Evolutionary conservation across 2,113 vertebrate genomes (phyloP), one percentile per base, ranked within the genome.

Genomic region (Burhinus oedicnemus): DNA sequence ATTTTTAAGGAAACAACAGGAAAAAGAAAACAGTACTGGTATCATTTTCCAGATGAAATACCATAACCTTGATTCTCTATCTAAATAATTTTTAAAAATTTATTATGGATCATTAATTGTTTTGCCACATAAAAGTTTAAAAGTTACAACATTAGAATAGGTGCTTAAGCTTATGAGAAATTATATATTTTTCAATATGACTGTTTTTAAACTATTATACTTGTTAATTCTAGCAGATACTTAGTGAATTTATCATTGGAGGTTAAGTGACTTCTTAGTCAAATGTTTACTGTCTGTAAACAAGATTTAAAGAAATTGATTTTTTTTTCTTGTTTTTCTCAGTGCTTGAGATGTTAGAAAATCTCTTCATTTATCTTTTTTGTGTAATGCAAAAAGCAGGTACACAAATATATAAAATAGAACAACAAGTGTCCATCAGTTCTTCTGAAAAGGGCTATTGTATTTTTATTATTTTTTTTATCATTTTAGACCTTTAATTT

Each of bases 91-190:
- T 88, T 60, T 2, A 9, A 25, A 78, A 81, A 69, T 82, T 36
- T 92, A 61, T 89, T 81, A 58, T 51, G 32, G 60, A 77, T 81
- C 30, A 83, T 95, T 96, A 97, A 78, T 60, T 85, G 23, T 45
- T 89, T 91, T 79, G 58, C 60, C 51, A 49, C 2, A 4, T 76
- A 62, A 54, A 54, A 64, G 14, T 62, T 68, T 68, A 88, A 85
- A 93, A 91, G 19, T 8, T 16, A 66, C 47, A 87, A 69, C 47
- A 85, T 66, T 94, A 87, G 92, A 96, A 65, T 61, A 84, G 61
- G 29, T 87, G 32, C 20, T 29, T 18, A 44, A 60, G 22, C 70
- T 51, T 13, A 49, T 75, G 55, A 96, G 32, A 91, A 93, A 76
- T 89, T 49, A 61, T 27, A 18, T 60, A 36, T 86, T 78, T 81